Conservation (phyloP, 1,140 invertebrate species). For the Limonius californicus region DNA sequence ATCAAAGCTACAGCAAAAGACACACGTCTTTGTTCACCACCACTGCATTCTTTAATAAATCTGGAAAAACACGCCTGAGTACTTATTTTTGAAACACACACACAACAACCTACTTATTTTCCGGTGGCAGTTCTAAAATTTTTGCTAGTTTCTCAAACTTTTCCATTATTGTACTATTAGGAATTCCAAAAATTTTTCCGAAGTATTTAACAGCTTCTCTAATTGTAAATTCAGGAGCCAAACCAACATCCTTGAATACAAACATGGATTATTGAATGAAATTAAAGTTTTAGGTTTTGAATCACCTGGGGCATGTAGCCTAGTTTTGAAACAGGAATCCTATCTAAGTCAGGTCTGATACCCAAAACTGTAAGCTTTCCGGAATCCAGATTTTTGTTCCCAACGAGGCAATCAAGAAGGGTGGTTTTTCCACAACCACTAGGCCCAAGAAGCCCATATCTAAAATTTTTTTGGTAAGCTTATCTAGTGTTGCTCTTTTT, state of each 20-base stretch:
- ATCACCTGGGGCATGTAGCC: slow-evolving; percentile 80
- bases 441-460: slow-evolving; percentile 81
- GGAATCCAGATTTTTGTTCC: slow-evolving; percentile 65
- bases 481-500: background rate
- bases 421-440: slow-evolving; percentile 86
- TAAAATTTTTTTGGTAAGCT: no score
- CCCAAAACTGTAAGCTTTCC: slow-evolving; percentile 79
- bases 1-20: no score
- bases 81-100: no score
- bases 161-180: slow-evolving; percentile 57
- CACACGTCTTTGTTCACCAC: no score
- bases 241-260: slow-evolving; percentile 67
- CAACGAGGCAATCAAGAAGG: slow-evolving; percentile 80
- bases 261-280: background rate
- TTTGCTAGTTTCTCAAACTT: slow-evolving; percentile 66
- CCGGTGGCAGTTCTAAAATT: slow-evolving; percentile 63
- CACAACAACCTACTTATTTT: background rate
- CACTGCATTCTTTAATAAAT: no score
- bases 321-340: slow-evolving; percentile 71
- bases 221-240: slow-evolving; percentile 84
- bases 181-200: slow-evolving; percentile 80
- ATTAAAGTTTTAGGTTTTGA: background rate
- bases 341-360: slow-evolving; percentile 65
- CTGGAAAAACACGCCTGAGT: no score
- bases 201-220: slow-evolving; percentile 84